phyloP scores from a whole-genome alignment of 2,797 vertebrate genomes.

The Chloroceryle amazona region DNA sequence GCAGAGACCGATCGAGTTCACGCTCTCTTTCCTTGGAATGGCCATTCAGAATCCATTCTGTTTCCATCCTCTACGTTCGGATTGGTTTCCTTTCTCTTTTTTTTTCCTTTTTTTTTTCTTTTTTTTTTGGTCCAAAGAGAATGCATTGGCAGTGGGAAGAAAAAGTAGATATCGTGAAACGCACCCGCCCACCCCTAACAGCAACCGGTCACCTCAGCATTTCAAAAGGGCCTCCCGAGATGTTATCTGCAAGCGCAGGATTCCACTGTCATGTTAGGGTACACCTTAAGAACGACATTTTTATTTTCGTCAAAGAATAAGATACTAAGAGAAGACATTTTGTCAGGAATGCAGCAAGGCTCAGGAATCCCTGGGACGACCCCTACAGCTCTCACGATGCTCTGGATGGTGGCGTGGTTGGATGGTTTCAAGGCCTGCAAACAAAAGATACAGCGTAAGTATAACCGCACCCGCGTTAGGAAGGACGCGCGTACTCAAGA shows the following conservation, averaged over 20 bases:
- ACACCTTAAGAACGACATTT: conserved; percentile 97
- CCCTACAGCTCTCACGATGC: conserved; percentile 94
- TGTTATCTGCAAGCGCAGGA: conserved; percentile 95
- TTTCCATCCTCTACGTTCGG: not conserved
- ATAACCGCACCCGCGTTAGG: fast-evolving
- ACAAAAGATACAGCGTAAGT: not conserved
- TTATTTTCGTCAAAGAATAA: conserved; percentile 96
- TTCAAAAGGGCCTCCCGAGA: not conserved
- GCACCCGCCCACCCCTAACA: not conserved
- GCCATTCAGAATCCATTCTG: not conserved
- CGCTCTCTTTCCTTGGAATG: not conserved
- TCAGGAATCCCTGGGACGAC: conserved; percentile 93
- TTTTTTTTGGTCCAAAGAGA: conserved; percentile 8
- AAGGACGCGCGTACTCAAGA: fast-evolving
- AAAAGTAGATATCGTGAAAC: not conserved
- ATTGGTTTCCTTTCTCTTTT: not conserved
- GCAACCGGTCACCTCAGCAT: not conserved
- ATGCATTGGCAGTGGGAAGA: conserved; percentile 82
- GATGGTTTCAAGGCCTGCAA: conserved; percentile 93
- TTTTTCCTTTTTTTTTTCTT: not conserved
- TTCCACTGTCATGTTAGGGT: conserved; percentile 98
- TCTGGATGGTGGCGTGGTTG: conserved; percentile 98
- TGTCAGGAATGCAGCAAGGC: conserved; percentile 97
- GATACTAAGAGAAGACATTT: conserved; percentile 96
- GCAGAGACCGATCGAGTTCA: not conserved